phyloP scores from a whole-genome alignment of 2,888 invertebrate species.

The Leptarthrus brevirostris region DNA sequence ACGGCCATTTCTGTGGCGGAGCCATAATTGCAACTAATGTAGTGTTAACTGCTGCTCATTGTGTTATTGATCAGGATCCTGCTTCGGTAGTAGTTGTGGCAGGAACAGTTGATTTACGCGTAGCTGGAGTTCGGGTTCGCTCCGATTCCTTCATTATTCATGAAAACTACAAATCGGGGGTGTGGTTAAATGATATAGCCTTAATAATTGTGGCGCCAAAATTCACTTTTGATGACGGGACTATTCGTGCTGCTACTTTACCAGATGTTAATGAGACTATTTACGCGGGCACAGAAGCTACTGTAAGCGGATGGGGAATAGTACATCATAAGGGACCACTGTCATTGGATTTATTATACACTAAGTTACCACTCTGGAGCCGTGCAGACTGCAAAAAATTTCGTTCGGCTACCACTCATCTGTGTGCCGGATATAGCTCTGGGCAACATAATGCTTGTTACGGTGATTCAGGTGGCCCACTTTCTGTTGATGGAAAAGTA shows the following conservation, averaged over 20 bases:
- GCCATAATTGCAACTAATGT: constrained; percentile 67
- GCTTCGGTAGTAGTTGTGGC: constrained; percentile 58
- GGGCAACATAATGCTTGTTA: constrained; percentile 61
- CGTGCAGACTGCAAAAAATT: constrained; percentile 58
- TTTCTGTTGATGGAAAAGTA: not conserved
- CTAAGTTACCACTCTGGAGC: not conserved
- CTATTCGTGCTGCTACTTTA: not conserved
- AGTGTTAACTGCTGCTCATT: constrained; percentile 71
- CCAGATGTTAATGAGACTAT: not conserved
- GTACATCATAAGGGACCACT: not conserved
- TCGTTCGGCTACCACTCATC: constrained; percentile 59
- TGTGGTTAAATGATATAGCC: not conserved
- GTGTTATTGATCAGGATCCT: constrained; percentile 61
- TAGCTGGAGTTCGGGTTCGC: not conserved
- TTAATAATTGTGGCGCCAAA: not conserved
- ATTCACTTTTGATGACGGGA: not conserved
- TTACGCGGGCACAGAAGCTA: not conserved
- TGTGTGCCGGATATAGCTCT: constrained; percentile 69
- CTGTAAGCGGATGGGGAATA: constrained; percentile 51
- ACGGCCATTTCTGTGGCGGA: constrained; percentile 69
- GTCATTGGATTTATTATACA: not conserved
- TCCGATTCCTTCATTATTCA: not conserved
- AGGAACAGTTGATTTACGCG: not conserved
- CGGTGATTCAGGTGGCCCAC: constrained; percentile 47
- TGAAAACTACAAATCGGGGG: not conserved